Percentiles rank a stretch among this genome's conserved stretches.
phyloP scores from a whole-genome alignment of 2,113 vertebrate species.

The Campylomormyrus tamandua region DNA sequence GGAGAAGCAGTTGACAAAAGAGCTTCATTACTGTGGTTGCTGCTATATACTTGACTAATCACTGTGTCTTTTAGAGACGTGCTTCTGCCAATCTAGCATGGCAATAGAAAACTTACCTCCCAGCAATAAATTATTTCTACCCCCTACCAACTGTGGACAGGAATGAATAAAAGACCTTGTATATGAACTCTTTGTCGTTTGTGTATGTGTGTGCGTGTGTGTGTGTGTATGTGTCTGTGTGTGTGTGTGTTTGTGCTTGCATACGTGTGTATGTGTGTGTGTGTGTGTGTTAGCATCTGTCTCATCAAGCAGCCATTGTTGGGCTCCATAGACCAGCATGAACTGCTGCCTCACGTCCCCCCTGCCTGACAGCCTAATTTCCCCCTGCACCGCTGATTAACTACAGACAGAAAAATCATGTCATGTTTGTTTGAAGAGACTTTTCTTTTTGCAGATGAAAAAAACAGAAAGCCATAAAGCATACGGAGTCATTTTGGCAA shows the following conservation, averaged over 20 bases:
- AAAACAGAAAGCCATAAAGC: neutral
- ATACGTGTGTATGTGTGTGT: neutral
- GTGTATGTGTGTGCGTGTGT: neutral
- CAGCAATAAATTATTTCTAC: neutral
- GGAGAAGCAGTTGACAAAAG: neutral
- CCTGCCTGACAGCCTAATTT: neutral
- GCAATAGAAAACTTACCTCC: conserved; percentile 4
- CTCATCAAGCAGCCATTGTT: neutral
- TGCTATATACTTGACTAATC: neutral
- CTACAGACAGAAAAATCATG: conserved; percentile 10
- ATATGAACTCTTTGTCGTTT: neutral
- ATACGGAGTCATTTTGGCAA: conserved; percentile 18
- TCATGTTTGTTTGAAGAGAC: neutral
- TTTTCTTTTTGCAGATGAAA: neutral
- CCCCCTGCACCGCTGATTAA: conserved; percentile 9
- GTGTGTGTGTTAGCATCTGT: neutral
- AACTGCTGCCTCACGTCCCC: neutral
- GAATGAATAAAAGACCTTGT: neutral
- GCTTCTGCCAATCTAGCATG: neutral
- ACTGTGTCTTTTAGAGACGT: neutral
- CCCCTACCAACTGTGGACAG: neutral
- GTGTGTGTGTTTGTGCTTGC: neutral
- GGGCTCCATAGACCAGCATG: neutral
- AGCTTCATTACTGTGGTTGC: neutral
- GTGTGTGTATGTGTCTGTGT: neutral